phyloP scores from a whole-genome alignment of 2,113 vertebrate species.

The Melanostigma gelatinosum region DNA sequence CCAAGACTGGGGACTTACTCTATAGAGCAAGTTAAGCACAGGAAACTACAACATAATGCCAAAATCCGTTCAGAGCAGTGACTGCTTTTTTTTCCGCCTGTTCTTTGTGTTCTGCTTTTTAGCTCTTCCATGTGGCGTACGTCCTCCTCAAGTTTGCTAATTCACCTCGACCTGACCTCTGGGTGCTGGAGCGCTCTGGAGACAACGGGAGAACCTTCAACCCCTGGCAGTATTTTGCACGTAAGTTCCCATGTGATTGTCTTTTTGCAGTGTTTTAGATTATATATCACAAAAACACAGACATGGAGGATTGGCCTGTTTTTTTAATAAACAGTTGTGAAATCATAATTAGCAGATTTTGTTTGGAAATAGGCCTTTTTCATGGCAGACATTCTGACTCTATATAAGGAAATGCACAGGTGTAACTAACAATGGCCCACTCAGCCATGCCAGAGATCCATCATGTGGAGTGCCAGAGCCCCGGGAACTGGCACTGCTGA shows the following conservation, averaged over 20 bases:
- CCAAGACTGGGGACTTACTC: constrained; percentile 29
- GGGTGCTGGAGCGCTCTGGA: constrained; percentile 92
- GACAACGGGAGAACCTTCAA: constrained; percentile 90
- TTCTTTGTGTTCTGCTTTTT: constrained; percentile 70
- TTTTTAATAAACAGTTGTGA: constrained; percentile 6
- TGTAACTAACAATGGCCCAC: background rate
- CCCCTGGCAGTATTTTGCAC: constrained; percentile 96
- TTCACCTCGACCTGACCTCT: constrained; percentile 94
- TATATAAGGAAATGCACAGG: constrained; percentile 4
- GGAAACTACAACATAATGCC: constrained; percentile 60
- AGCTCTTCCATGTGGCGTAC: constrained; percentile 96
- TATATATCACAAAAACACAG: constrained; percentile 1
- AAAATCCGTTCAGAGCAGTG: constrained; percentile 39
- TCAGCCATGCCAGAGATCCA: constrained; percentile 15
- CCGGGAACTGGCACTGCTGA: background rate
- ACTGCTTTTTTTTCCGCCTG: constrained; percentile 45
- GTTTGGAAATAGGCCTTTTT: background rate
- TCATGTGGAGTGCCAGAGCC: background rate
- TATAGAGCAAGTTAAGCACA: constrained; percentile 32
- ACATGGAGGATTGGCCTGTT: background rate
- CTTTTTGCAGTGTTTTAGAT: background rate
- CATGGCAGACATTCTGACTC: background rate
- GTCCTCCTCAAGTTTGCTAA: constrained; percentile 96
- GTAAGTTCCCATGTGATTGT: constrained; percentile 83
- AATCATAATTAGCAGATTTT: background rate